Percentiles rank a stretch among this genome's conserved stretches.
Evolutionary conservation across 2,113 vertebrate genomes (phyloP).

Genomic region (Oreochromis spilurus): DNA sequence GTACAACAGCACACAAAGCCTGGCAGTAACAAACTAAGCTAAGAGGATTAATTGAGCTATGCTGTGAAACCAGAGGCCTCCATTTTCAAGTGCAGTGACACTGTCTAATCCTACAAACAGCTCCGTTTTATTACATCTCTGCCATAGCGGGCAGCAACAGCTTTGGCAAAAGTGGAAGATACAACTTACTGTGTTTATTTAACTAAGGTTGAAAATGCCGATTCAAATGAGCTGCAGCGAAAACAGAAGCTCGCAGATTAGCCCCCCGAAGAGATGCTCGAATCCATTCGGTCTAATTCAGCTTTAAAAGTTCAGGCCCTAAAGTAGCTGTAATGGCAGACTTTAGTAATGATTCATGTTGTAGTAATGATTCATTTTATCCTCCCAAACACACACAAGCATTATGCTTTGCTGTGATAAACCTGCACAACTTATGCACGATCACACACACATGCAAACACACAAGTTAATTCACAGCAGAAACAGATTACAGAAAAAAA

Average conservation of each 20-base stretch:
- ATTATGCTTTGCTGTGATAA: slow-evolving; percentile 8
- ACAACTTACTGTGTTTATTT: background rate
- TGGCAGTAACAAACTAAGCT: background rate
- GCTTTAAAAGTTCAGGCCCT: slow-evolving; percentile 17
- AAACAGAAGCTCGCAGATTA: slow-evolving; percentile 10
- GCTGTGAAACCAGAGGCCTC: slow-evolving; percentile 5
- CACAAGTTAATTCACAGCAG: slow-evolving; percentile 2
- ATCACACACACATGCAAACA: background rate
- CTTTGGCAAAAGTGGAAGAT: background rate
- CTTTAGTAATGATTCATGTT: slow-evolving; percentile 27
- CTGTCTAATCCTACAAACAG: slow-evolving; percentile 8
- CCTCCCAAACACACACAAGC: background rate
- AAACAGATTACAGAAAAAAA: slow-evolving; percentile 29
- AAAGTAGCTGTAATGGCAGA: slow-evolving; percentile 9
- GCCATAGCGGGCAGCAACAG: background rate
- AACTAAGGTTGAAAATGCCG: background rate
- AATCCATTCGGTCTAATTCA: slow-evolving; percentile 30
- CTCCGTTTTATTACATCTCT: background rate
- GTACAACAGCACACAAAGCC: background rate
- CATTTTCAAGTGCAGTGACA: background rate
- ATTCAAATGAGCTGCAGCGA: background rate
- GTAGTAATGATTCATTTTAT: slow-evolving; percentile 34
- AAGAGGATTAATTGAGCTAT: slow-evolving; percentile 26
- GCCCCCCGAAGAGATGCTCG: background rate
- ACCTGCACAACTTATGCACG: background rate